Base-by-base conservation (phyloP, 1,140 invertebrate species). In the Calliopsis andreniformis region DNA sequence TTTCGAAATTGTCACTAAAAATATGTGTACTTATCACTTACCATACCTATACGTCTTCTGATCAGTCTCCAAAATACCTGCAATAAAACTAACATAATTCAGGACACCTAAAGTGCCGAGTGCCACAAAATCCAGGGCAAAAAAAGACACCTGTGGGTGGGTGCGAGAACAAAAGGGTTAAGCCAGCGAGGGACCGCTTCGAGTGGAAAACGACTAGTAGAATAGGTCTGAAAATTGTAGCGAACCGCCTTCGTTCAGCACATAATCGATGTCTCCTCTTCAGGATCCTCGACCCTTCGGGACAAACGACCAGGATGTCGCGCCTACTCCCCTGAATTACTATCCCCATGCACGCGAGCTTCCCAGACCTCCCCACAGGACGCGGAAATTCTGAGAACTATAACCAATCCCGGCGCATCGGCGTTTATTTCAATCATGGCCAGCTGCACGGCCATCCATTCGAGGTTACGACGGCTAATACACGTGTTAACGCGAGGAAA, bases 311-410 rank as follows among this genome's bases (percentile, higher is more conserved):
- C 71, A 53, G 75, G 62, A 61, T 32, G 75, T 43, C 20, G 32
- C 25, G 25, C 43, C 20, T 49, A 20, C 63, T 75, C 75, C 75
- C 73, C 83, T 84, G 83, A 87, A 79, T 87, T 79, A 84, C 77
- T 80, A 79, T 82, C 43, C 78, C 72, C 67, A 80, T 80, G 79
- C 83, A 85, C 78, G 85, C 82, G 82, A 86, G 70, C 79, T 28
- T 25, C 55, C 23, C 59, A 25, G 10, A 10, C 8, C 8, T 0
- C n/a, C 43, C 23, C 23, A 42, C n/a, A 14, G 35, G 49, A 42
- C 64, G 51, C 49, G 71, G 62, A 75, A 66, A 66, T 75, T 47
- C 53, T 42, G 20, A 39, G 35, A 62, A 42, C 20, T 8, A 30
- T 39, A 39, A 4, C 4, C 53, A 23, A 12, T 16, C 28, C 12